Evolutionary conservation across 2,797 vertebrate genomes (phyloP), one percentile per base, ranked within the genome.

Genomic region (Sebastiscus tertius): DNA sequence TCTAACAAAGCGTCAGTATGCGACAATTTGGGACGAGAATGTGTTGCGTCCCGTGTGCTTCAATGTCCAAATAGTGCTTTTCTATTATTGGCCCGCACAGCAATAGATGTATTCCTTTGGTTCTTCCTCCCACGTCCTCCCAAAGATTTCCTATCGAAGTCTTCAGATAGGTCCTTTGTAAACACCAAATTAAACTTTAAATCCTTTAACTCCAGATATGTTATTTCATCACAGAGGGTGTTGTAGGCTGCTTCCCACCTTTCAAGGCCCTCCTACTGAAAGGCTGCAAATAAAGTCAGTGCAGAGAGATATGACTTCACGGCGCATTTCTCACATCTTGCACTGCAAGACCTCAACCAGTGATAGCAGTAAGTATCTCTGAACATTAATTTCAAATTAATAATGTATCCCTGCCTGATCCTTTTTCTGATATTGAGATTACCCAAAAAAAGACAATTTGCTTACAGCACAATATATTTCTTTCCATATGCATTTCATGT

Each of bases 401-500:
- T 77, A 71, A 76, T 72, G 31, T 13, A 71, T 80, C 42, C 46
- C 6, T 60, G 24, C 39, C 56, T 79, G 68, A 71, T 85, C 63
- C n/a, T 42, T 75, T 75, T 80, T 77, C 75, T 61, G 56, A 27
- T 46, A 70, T 60, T 79, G 54, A 62, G 73, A 84, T 88, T 69
- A 73, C 36, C 60, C 39, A 14, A 76, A 18, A 18, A 87, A 80
- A 76, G 26, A 62, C 60, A 71, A 78, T 76, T 83, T 90, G 72
- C 86, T 81, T 75, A 55, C 42, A 77, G 79, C 63, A 36, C 68
- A 72, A 76, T 78, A 62, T 65, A 82, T 87, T 87, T 84, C 73
- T 82, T 74, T 83, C 62, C 42, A 72, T 77, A 87, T 83, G 81
- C 75, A 88, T 87, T 89, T 92, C 81, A 84, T 85, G 84, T 91